Base-by-base conservation (phyloP, 2,888 invertebrate genomes). In the Dichetophora obliterata region DNA sequence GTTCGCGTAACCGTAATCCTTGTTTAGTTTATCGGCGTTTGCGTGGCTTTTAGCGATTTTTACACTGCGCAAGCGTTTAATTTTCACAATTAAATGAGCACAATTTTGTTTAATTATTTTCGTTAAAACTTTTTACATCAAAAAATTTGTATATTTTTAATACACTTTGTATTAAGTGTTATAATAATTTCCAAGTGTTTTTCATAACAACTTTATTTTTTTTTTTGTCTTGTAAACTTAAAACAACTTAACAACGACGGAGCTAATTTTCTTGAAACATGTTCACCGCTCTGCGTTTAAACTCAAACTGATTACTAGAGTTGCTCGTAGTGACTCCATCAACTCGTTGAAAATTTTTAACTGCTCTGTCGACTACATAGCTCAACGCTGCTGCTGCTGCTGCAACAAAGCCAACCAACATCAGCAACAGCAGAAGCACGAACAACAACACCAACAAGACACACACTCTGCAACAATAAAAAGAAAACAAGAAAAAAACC, bases 281-380 rank as follows among this genome's bases (percentile, higher is more conserved):
- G 86, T 86, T 88, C 84, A 86, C 87, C 87, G 87, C 88, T 86
- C 86, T 86, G 88, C 89, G 88, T 86, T 86, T 87, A 85, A 87
- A 89, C 86, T 88, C 86, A 83, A 88, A 89, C 87, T 89, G 88
- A 89, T 86, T 88, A 85, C 84, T 84, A 83, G 82, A 84, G 83
- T 86, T 85, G 84, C 83, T 84, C 82, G 83, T 84, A 82, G 82
- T 84, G 84, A 88, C 87, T 84, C 88, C 87, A 86, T 88, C 86
- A 87, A 86, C 86, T 88, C 83, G 86, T 83, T 86, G 86, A 86
- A 85, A 86, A 84, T 83, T 82, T 82, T 82, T 75, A 63, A 61
- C 72, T 71, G 57, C 75, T 74, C 48, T 71, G n/a, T 34, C 16
- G 24, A 43, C 31, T 54, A 19, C 54, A 54, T 22, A 54, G 54